A percentile compares a stretch with the other conserved stretches of the same genome.
phyloP scores from a whole-genome alignment of 2,797 vertebrate species.

The Xiphophorus birchmanni region DNA sequence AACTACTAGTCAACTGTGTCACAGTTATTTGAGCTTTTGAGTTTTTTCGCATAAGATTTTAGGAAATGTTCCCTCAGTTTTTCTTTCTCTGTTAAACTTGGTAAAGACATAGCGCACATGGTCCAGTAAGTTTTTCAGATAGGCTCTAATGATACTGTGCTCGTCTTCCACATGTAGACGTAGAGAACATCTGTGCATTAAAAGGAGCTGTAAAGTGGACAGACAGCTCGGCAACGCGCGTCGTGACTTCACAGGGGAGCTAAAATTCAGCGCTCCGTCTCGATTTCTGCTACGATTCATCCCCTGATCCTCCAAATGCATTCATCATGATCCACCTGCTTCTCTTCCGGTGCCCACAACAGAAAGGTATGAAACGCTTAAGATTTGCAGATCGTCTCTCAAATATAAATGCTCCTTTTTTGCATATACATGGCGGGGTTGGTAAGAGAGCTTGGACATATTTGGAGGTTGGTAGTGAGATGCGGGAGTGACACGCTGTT shows the following conservation, averaged over 20 bases:
- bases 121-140: background rate
- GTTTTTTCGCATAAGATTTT: background rate
- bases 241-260: conserved; percentile 47
- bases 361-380: conserved; percentile 62
- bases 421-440: conserved; percentile 18
- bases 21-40: background rate
- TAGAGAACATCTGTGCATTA: conserved; percentile 17
- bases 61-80: background rate
- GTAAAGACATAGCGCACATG: background rate
- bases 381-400: conserved; percentile 13
- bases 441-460: conserved; percentile 16
- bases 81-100: background rate
- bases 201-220: conserved; percentile 18
- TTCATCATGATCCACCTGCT: conserved; percentile 51
- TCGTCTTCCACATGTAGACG: background rate
- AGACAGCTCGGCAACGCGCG: conserved; percentile 18
- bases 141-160: background rate
- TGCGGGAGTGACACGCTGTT: conserved; percentile 58
- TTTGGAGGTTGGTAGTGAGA: conserved; percentile 44
- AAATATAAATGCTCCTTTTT: background rate
- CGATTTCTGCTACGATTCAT: conserved; percentile 7
- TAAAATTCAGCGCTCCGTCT: conserved; percentile 17
- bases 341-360: conserved; percentile 41
- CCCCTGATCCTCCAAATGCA: conserved; percentile 38
- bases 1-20: background rate